Base-by-base conservation (phyloP, 2,888 invertebrate genomes). In the Tetramorium bicarinatum region DNA sequence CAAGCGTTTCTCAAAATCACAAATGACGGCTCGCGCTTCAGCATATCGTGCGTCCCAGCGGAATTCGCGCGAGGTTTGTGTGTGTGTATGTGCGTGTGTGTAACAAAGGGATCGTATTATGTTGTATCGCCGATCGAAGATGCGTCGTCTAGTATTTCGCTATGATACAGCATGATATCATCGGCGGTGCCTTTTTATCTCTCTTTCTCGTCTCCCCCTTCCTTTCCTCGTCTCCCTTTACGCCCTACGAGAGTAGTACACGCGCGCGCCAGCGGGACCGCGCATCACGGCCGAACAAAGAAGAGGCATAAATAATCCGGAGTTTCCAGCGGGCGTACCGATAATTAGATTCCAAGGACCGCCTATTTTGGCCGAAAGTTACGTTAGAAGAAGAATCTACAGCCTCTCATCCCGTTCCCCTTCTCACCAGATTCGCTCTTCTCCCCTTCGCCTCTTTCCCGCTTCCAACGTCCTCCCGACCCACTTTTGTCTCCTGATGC, bases 321-420 rank as follows among this genome's bases (percentile, higher is more conserved):
- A 90, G 89, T 91, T 91, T 91, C 87, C 85, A 87, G 84, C 86
- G 85, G 87, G 83, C 87, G 85, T 88, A 88, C 89, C 87, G 91
- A 92, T 92, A 92, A 93, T 93, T 92, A 93, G 92, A 93, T 93
- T 92, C 90, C 88, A 90, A 88, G 86, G 91, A 88, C 91, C 90
- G 88, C 90, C 90, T 92, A 91, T 92, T 92, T 91, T 87, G 89
- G 87, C 88, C 85, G 87, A 86, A 88, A 92, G 88, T 91, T 89
- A 85, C 90, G 91, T 90, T 89, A 90, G 87, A 88, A 90, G 87
- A 88, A 90, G 91, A 92, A 91, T 91, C 91, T 87, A 87, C 75
- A 72, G 59, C 66, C 83, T 76, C 85, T 76, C 85, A 81, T 80
- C 72, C 83, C 79, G 82, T 67, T 21, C 77, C 6, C 67, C 29